phyloP scores from a whole-genome alignment of 2,888 invertebrate species.

The Lasioglossum pauxillum region DNA sequence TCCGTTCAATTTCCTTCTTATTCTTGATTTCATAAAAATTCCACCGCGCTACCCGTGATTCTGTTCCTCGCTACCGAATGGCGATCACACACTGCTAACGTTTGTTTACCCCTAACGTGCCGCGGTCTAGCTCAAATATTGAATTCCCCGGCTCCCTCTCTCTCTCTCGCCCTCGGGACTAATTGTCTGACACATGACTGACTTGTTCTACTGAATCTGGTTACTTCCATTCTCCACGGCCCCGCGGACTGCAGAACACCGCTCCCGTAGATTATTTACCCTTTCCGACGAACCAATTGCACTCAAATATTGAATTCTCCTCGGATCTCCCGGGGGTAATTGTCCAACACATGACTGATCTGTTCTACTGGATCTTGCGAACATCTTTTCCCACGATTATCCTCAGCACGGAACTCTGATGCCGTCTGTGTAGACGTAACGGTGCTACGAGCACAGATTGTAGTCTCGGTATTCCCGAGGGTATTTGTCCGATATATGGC shows the following conservation, averaged over 20 bases:
- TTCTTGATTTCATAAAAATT: conserved; percentile 12
- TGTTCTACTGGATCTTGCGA: neutral
- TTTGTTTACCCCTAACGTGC: neutral
- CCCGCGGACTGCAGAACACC: neutral
- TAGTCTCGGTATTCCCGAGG: neutral
- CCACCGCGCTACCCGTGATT: neutral
- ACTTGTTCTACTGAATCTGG: neutral
- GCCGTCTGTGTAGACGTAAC: neutral
- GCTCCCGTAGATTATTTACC: neutral
- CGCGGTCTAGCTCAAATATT: neutral
- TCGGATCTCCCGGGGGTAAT: neutral
- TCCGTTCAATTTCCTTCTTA: neutral
- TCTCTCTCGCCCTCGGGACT: too few species aligned
- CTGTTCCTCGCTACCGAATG: neutral
- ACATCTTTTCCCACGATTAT: neutral
- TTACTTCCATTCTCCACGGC: neutral
- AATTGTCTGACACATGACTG: neutral
- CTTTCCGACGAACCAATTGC: neutral
- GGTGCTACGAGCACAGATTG: too few species aligned
- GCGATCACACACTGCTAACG: neutral
- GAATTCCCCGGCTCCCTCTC: neutral
- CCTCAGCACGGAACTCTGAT: neutral
- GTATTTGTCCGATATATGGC: neutral
- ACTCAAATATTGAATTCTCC: conserved; percentile 1
- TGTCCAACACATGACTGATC: neutral